Conservation (phyloP, 2,113 vertebrate genomes). For the Vicugna pacos region DNA sequence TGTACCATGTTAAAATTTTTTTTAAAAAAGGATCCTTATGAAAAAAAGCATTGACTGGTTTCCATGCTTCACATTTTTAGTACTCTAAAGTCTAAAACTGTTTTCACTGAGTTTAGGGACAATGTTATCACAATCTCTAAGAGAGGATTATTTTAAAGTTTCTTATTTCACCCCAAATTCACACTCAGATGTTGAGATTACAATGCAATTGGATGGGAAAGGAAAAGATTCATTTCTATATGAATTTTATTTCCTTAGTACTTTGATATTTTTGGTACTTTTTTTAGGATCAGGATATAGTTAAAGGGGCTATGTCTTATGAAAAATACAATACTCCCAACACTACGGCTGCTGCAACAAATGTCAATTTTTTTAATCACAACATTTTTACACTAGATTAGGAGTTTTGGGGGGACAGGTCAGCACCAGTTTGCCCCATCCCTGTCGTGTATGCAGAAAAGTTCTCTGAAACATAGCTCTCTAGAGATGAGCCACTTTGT, state of each 20-base stretch:
- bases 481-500: background rate
- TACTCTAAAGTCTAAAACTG: background rate
- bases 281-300: constrained; percentile 56
- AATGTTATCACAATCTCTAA: constrained; percentile 20
- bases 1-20: background rate
- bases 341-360: background rate
- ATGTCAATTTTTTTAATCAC: background rate
- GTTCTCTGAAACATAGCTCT: background rate
- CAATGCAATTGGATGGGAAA: constrained; percentile 35
- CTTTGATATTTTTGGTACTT: background rate
- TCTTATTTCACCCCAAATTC: constrained; percentile 56
- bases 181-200: constrained; percentile 1
- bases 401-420: background rate
- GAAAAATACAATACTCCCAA: constrained; percentile 32
- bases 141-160: constrained; percentile 41
- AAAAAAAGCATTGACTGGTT: constrained; percentile 5
- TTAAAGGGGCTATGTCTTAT: constrained; percentile 3
- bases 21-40: background rate
- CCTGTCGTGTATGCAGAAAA: background rate
- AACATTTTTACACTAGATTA: background rate
- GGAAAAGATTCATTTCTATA: constrained; percentile 23
- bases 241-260: constrained; percentile 5
- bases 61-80: constrained; percentile 26
- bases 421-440: background rate
- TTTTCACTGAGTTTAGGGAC: constrained; percentile 36